These are phyloP conservation scores for Manacus vitellinus DNA, from an alignment of 2,113 vertebrate genomes.

Conservation along the genomic window DNA sequence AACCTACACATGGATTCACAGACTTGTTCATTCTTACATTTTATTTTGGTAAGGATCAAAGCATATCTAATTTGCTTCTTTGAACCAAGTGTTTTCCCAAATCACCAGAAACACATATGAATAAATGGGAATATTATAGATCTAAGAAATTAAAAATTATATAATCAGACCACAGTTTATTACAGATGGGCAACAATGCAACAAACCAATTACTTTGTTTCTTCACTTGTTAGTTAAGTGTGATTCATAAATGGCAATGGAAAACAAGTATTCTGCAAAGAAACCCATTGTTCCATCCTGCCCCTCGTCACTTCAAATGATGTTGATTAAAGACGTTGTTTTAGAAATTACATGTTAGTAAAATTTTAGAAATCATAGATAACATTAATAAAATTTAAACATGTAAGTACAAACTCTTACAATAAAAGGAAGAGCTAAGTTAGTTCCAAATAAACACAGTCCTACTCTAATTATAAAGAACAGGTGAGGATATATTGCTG, in stretches of 20 bases:
- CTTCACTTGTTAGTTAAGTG: not conserved
- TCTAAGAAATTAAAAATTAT: not conserved
- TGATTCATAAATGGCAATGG: not conserved
- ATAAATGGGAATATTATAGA: not conserved
- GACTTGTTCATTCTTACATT: not conserved
- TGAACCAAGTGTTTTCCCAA: not conserved
- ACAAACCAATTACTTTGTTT: not conserved
- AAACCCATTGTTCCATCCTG: not conserved
- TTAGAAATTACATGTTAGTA: not conserved
- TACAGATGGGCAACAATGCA: not conserved
- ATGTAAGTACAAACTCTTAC: not conserved
- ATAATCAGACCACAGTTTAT: not conserved
- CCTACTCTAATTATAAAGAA: not conserved
- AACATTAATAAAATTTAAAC: not conserved
- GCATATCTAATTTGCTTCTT: not conserved
- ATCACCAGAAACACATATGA: not conserved
- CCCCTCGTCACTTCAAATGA: not conserved
- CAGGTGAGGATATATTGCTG: not conserved
- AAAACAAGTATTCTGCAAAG: not conserved
- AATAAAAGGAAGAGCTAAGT: not conserved
- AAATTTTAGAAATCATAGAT: not conserved
- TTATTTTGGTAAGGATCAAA: not conserved
- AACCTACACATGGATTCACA: not conserved
- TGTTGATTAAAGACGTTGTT: not conserved
- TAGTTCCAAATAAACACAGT: not conserved